These are phyloP conservation scores for Temnothorax curvispinosus DNA, from an alignment of 1,140 invertebrate species.

Conservation along the genomic window DNA sequence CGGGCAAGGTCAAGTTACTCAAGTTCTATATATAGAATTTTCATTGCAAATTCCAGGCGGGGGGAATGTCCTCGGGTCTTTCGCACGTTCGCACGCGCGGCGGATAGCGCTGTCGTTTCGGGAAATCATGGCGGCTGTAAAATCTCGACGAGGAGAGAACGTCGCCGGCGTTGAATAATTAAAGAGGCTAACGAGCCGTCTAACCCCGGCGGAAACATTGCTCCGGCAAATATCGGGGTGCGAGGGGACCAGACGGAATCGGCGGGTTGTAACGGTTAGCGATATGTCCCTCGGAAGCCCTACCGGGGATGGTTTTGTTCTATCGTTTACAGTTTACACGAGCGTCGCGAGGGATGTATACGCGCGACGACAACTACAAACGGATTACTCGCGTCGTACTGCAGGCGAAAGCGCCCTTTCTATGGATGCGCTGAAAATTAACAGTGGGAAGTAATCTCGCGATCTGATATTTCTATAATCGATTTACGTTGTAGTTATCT, in stretches of 20 bases:
- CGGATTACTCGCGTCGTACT: not conserved
- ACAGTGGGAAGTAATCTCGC: not conserved
- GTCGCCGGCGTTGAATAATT: constrained; percentile 30
- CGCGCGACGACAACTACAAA: not conserved
- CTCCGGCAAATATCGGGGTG: not conserved
- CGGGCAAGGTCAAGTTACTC: not conserved
- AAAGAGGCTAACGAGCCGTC: constrained; percentile 7
- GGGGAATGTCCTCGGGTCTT: not conserved
- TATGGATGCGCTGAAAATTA: not conserved
- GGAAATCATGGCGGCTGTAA: constrained; percentile 28
- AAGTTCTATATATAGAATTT: not conserved
- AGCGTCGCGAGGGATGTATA: not conserved
- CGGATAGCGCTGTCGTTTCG: not conserved
- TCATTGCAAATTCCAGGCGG: not conserved
- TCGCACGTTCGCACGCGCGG: not conserved
- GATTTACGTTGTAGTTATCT: not conserved
- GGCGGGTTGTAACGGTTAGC: not conserved
- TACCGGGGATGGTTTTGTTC: not conserved
- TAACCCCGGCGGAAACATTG: not conserved
- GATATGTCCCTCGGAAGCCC: not conserved
- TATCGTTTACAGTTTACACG: not conserved
- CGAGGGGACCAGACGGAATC: not conserved
- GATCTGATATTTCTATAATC: not conserved
- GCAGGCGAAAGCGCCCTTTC: not conserved
- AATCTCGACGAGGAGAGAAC: not conserved